Conservation (phyloP, 2,113 vertebrate species). For the Notechis scutatus region DNA sequence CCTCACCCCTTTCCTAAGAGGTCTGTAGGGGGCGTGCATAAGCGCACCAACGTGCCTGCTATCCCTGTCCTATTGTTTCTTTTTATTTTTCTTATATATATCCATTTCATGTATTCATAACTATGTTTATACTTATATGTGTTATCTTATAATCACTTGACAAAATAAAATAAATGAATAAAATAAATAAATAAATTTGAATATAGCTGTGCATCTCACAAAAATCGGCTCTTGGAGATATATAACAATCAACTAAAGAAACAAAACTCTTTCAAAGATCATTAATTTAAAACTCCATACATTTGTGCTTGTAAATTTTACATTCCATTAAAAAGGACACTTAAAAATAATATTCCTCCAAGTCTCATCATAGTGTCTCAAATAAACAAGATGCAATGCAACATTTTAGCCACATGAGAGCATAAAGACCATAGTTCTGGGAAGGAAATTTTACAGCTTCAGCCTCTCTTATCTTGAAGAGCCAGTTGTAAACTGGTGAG, state of each 20-base stretch:
- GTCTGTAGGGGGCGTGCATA: too few species aligned
- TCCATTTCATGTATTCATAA: too few species aligned
- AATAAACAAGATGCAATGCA: slow-evolving; percentile 16
- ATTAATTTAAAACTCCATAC: not conserved
- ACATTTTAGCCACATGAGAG: slow-evolving; percentile 40
- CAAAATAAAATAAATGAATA: too few species aligned
- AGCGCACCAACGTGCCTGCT: too few species aligned
- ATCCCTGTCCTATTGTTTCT: too few species aligned
- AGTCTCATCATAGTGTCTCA: not conserved
- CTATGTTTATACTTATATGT: too few species aligned
- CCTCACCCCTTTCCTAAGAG: too few species aligned
- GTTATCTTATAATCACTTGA: too few species aligned
- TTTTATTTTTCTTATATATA: too few species aligned
- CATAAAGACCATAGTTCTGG: slow-evolving; percentile 1
- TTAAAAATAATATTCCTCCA: not conserved
- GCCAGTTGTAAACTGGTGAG: fast-evolving
- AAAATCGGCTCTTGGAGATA: not conserved
- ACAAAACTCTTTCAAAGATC: not conserved
- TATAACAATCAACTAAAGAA: not conserved
- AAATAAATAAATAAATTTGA: not conserved
- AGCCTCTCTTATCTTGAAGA: not conserved
- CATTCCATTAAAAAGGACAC: not conserved
- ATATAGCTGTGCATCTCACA: not conserved
- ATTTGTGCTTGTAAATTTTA: not conserved
- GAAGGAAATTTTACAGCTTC: fast-evolving